Base-by-base conservation (phyloP, 2,113 vertebrate genomes). In the Rhinoptilus africanus region DNA sequence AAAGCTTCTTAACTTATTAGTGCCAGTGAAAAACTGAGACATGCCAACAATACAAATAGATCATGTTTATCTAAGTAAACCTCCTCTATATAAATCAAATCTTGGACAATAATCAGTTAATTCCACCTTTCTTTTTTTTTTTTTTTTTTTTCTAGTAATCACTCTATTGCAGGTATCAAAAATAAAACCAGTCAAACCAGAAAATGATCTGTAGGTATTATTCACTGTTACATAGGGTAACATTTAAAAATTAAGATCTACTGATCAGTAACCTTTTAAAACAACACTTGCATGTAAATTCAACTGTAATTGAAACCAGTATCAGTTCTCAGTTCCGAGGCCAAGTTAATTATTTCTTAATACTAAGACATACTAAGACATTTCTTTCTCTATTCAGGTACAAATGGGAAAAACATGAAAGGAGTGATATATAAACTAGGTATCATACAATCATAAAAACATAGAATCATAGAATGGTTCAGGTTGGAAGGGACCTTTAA, bases 201-300 rank as follows among this genome's bases (percentile, higher is more conserved):
- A 78, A 86, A 71, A 79, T 3, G 0, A 71, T 67, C 12, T 53
- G 73, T 34, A 43, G 43, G 4, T 50, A 21, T 48, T 63, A 22
- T 62, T 45, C 53, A 84, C 32, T 66, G 8, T 85, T 28, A 87
- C 59, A 80, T 35, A 59, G 15, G 19, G 14, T 50, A 85, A 88
- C 20, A 69, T 57, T 32, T 1, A 13, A 10, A 94, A 97, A 92
- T 69, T 47, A 66, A 68, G 34, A 76, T 86, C 45, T 64, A 60
- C 43, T 43, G 13, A 71, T 84, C 43, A 85, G 5, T 12, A 95
- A 88, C 37, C 47, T 94, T 92, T 89, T 95, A 79, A 94, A 96
- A 94, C n/a, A 94, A 90, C 34, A 68, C 57, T 84, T 91, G 57
- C 77, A 86, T 83, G 51, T 81, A 89, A 95, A 93, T 90, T 95